Base-by-base conservation (phyloP, 2,113 vertebrate species). In the Corapipo altera region DNA sequence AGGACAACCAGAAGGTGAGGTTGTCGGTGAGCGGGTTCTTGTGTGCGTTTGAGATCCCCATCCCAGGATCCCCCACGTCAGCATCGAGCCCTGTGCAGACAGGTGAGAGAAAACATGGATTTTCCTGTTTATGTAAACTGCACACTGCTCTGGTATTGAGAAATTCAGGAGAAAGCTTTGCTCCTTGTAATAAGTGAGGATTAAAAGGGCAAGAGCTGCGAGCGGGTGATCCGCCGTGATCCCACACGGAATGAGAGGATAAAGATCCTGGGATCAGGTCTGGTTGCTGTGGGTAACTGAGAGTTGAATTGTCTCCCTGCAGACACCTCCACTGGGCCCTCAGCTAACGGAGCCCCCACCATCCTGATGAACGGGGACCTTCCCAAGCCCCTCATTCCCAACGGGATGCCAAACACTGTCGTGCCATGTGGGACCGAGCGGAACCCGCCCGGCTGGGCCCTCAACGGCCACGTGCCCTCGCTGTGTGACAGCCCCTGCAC, bases 1-100 rank as follows among this genome's bases (percentile, higher is more conserved):
- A 99, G 91, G 99, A 99, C 97, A 99, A 99, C 98, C 99, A 99
- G 98, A 99, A 99, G 95, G 99, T 99, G 5, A 98, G 99, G 46
- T 98, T 99, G 48, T 99, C 99, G 3, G 98, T 98, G 28, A 99
- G 98, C 72, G 98, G 99, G 73, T 99, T 99, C 97, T 95, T 99
- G 74, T 99, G 99, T 81, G 99, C 99, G 0, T 99, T 99, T 81
- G 99, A 99, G 97, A 97, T 99, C 88, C 99, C 99, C 2, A 98
- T 99, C 72, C 99, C 99, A 4, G 98, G 99, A 79, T 99, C 99
- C 8, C 99, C 99, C 43, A 97, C 98, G 1, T 99, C 99, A 22
- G 97, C 98, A 57, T 98, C 98, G 72, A 99, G 98, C 41, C 99
- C 99, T 28, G 91, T 98, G 30, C 98, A 98, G 72, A 98, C 98